Evolutionary conservation across 2,113 vertebrate species (phyloP).

Genomic region (Ophthalmolycus amberensis): DNA sequence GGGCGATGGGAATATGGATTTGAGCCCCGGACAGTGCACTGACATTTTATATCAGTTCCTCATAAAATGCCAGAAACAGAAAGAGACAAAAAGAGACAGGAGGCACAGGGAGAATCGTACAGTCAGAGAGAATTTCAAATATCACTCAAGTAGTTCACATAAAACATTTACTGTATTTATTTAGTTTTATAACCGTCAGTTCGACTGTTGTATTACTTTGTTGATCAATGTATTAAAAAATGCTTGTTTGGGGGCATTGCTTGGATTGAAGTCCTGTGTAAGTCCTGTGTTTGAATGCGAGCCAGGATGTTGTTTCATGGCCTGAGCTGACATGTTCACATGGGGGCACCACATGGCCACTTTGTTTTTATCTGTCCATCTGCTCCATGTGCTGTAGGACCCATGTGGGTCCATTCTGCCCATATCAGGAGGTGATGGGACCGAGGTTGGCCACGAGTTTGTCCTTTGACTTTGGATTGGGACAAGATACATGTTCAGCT

Average conservation of each 20-base stretch:
- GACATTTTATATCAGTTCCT: constrained; percentile 19
- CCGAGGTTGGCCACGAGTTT: background rate
- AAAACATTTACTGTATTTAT: background rate
- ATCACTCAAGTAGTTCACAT: background rate
- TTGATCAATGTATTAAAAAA: background rate
- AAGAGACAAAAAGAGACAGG: background rate
- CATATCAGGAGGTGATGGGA: constrained; percentile 15
- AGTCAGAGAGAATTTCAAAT: background rate
- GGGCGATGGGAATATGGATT: constrained; percentile 21
- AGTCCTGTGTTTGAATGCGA: constrained; percentile 7
- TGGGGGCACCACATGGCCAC: background rate
- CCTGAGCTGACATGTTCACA: constrained; percentile 25
- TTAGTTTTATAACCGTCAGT: background rate
- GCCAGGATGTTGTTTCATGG: background rate
- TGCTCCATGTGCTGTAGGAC: constrained; percentile 1
- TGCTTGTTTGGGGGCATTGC: background rate
- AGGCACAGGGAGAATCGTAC: background rate
- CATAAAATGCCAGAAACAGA: constrained; percentile 12
- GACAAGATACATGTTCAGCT: background rate
- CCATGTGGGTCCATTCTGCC: constrained; percentile 19
- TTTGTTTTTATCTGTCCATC: background rate
- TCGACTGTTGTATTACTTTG: background rate
- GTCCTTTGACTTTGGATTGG: constrained; percentile 4
- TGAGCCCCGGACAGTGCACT: constrained; percentile 16
- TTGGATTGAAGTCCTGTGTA: background rate